phyloP scores from a whole-genome alignment of 1,140 invertebrate species.

The Nilaparvata lugens region DNA sequence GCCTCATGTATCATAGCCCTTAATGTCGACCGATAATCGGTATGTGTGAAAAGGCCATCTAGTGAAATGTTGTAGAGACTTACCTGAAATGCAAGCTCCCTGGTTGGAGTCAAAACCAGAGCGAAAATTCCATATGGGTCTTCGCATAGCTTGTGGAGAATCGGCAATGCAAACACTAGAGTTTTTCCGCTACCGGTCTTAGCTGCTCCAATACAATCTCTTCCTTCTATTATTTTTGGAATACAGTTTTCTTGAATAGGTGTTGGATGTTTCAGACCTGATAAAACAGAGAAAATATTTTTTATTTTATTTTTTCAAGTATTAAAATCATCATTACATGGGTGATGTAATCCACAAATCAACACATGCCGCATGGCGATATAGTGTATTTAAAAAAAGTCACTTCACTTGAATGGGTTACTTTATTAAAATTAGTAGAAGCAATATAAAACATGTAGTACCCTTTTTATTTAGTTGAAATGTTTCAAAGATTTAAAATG shows the following conservation, averaged over 20 bases:
- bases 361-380: neutral
- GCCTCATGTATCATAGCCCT: too few relatives aligned
- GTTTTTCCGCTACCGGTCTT: slow-evolving; percentile 99
- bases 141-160: slow-evolving; percentile 81
- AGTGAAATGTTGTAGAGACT: slow-evolving; percentile 14
- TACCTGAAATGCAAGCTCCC: slow-evolving; percentile 83
- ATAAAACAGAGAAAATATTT: slow-evolving; percentile 11
- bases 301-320: neutral
- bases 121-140: slow-evolving; percentile 94
- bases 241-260: slow-evolving; percentile 79
- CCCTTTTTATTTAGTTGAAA: too few relatives aligned
- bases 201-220: slow-evolving; percentile 88
- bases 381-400: neutral
- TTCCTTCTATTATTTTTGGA: slow-evolving; percentile 65
- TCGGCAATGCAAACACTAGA: slow-evolving; percentile 90
- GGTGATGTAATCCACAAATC: neutral
- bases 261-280: slow-evolving; percentile 70
- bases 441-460: too few relatives aligned
- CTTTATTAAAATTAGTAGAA: too few relatives aligned
- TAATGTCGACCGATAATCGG: too few relatives aligned
- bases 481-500: too few relatives aligned
- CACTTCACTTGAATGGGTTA: too few relatives aligned
- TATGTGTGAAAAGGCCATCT: neutral
- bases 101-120: slow-evolving; percentile 89
- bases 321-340: neutral